phyloP scores from a whole-genome alignment of 2,797 vertebrate genomes.

The Sebastes taczanowskii region DNA sequence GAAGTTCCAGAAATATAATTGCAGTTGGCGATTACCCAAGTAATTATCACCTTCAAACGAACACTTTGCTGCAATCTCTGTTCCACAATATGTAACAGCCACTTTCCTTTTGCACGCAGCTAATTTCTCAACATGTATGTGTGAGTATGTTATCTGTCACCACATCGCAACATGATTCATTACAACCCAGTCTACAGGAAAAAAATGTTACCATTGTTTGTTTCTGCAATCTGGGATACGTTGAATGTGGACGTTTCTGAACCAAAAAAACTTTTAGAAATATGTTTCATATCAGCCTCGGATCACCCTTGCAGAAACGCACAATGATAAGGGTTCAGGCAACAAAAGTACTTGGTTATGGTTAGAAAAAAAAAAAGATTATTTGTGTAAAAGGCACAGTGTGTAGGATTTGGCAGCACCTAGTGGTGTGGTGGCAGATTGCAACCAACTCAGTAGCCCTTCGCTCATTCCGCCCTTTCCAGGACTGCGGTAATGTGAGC shows the following conservation, averaged over 20 bases:
- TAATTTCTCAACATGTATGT: not conserved
- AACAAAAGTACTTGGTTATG: not conserved
- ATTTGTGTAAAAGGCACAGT: too few species aligned
- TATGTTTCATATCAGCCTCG: not conserved
- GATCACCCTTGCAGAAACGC: not conserved
- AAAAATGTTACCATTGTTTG: not conserved
- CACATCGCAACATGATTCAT: not conserved
- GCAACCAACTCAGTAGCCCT: too few species aligned
- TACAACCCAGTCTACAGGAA: not conserved
- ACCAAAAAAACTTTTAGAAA: not conserved
- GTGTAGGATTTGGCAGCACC: too few species aligned
- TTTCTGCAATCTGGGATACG: not conserved
- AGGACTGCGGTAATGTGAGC: too few species aligned
- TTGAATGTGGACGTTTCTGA: not conserved
- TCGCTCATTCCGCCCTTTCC: too few species aligned
- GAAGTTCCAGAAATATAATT: conserved; percentile 49
- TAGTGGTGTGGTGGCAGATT: too few species aligned
- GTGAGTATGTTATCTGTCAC: not conserved
- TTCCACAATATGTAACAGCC: not conserved
- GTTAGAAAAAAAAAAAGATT: not conserved
- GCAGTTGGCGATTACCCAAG: conserved; percentile 18
- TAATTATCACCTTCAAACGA: conserved; percentile 47
- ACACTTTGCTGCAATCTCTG: not conserved
- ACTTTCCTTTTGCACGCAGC: not conserved
- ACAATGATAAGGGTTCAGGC: not conserved